Evolutionary conservation across 2,888 invertebrate genomes (phyloP), one percentile per base, ranked within the genome.

Genomic region (Diloba caeruleocephala): DNA sequence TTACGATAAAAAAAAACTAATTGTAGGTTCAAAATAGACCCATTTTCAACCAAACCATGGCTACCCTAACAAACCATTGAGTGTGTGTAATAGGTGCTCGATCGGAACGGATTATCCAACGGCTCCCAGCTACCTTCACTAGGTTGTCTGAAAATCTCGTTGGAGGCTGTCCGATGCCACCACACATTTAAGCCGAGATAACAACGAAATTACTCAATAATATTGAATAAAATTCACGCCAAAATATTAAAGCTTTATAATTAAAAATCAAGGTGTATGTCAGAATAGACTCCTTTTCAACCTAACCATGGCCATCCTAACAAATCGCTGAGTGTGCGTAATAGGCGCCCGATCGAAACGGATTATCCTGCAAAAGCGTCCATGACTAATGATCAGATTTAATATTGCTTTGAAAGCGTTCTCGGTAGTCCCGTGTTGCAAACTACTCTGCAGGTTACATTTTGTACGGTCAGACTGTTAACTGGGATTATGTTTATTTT

Each of bases 311-410:
- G 74, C 12, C 15, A 50, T 39, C 31, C 0, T 4, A 29, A 19
- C 42, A 63, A 71, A 73, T 56, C 44, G 74, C 79, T 76, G 81
- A 77, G 71, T 70, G 55, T 69, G 71, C 71, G 64, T 66, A 69
- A 72, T 74, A 60, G 74, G 67, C 66, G 67, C 64, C 49, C 75
- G 54, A 74, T 76, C 72, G 74, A 74, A 71, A 55, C 38, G 77
- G 79, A 77, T 84, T 78, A 84, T 81, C 78, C 78, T 55, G 73
- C 74, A 73, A 76, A 76, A 79, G 75, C 79, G 64, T 73, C 67
- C 76, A 76, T 82, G 78, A 82, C 81, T 83, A 82, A 84, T 83
- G 84, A 82, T 79, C 76, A 76, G 75, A 78, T 81, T 82, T 79
- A 76, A 79, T 78, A 77, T 73, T 67, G 74, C 72, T 73, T 70